Evolutionary conservation across 2,797 vertebrate genomes (phyloP), one percentile per base, ranked within the genome.

Genomic region (Galago senegalensis): DNA sequence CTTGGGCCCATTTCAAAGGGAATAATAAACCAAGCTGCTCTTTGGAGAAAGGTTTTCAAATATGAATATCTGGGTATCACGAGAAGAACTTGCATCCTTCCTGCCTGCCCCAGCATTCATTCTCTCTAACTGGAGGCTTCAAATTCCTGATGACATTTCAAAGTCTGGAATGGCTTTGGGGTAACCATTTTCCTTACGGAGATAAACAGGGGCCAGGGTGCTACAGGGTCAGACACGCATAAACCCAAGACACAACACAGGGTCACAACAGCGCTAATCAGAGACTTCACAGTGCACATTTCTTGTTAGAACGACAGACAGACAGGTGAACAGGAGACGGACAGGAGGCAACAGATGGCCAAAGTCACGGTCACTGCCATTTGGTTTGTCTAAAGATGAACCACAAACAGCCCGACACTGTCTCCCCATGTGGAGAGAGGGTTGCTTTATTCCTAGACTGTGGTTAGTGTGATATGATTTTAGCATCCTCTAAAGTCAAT

Each of bases 401-500:
- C 17, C 80, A 92, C 80, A 93, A 96, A 97, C 91, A 80, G 53
- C 61, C 16, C 4, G 73, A 88, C 87, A 31, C 3, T 77, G 40
- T n/a, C 83, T n/a, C 94, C 37, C 95, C 85, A 8, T 83, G 58
- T 88, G 95, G 94, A 97, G 80, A 93, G 76, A 95, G 79, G 94
- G 87, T 82, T 80, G 56, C 34, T 87, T 97, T 94, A 94, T 67
- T 89, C 97, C 97, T 97, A 40, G 61, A 18, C 16, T 93, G 96
- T 92, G 63, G 85, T 93, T 89, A 96, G 84, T 90, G 91, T 91
- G 96, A 87, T 96, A 85, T 29, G 92, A 96, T 92, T 65, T 97
- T 93, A 97, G 97, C 86, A 94, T 70, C 96, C 83, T 84, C 72
- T 89, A 97, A 97, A 70, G 49, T 92, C 81, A 93, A 97, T 90